Evolutionary conservation across 1,140 invertebrate genomes (phyloP).

Genomic region (Drosophila rufa): DNA sequence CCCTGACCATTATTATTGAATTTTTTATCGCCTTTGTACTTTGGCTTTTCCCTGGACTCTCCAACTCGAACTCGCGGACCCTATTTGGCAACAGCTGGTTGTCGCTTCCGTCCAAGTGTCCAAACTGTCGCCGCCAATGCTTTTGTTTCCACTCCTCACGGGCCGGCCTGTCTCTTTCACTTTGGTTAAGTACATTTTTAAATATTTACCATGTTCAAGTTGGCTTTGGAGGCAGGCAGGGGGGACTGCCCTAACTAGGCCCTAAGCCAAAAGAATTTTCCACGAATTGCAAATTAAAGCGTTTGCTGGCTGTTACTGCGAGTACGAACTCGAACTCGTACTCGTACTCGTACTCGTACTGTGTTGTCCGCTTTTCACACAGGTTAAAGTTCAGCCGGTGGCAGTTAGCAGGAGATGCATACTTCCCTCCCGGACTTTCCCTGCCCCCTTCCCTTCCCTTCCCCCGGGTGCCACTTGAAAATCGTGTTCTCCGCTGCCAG

Average conservation of each 20-base stretch:
- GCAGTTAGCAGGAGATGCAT: conserved; percentile 55
- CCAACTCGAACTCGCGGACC: conserved; percentile 1
- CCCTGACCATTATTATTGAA: conserved; percentile 75
- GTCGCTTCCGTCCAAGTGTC: conserved; percentile 69
- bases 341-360: conserved; percentile 7
- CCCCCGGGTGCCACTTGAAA: conserved; percentile 64
- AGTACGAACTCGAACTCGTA: neutral
- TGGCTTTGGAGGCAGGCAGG: neutral
- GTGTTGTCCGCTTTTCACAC: conserved; percentile 40
- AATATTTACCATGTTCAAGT: conserved; percentile 75
- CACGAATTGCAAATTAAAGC: conserved; percentile 83
- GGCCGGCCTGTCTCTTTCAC: conserved; percentile 78
- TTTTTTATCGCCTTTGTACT: conserved; percentile 34
- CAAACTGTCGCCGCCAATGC: conserved; percentile 74
- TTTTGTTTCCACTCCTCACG: conserved; percentile 22
- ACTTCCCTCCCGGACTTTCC: conserved; percentile 10
- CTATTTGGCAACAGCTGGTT: conserved; percentile 68
- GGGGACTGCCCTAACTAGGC: conserved; percentile 49
- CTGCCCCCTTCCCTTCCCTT: neutral
- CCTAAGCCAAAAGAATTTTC: conserved; percentile 67
- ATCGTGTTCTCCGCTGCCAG: conserved; percentile 72
- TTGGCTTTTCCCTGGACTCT: conserved; percentile 16
- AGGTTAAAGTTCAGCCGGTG: conserved; percentile 78
- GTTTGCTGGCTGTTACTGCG: conserved; percentile 40
- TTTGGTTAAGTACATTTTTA: conserved; percentile 83